A percentile compares a stretch with the other conserved stretches of the same genome.
These are phyloP conservation scores for Cephus spinipes DNA, from an alignment of 2,888 invertebrate species.

Conservation along the genomic window DNA sequence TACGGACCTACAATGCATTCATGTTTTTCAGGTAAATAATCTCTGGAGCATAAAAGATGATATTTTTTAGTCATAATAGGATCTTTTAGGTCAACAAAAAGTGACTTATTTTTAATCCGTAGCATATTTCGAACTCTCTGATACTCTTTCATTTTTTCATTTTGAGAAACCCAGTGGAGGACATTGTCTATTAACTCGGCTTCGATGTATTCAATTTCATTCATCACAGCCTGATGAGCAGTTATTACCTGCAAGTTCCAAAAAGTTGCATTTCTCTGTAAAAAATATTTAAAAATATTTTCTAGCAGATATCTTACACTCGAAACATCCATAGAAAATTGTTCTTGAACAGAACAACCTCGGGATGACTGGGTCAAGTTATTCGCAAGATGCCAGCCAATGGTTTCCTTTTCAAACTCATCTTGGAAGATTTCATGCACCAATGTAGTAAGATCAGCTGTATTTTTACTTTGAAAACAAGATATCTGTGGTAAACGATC, in stretches of 20 bases:
- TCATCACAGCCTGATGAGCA: slow-evolving; percentile 28
- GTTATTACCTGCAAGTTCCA: slow-evolving; percentile 30
- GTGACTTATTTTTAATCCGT: slow-evolving; percentile 43
- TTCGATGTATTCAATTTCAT: slow-evolving; percentile 44
- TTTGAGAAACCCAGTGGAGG: slow-evolving; percentile 30
- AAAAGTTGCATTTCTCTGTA: neutral
- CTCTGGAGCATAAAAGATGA: slow-evolving; percentile 49
- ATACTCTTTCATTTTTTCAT: neutral
- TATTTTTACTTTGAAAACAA: slow-evolving; percentile 33
- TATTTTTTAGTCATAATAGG: slow-evolving; percentile 38
- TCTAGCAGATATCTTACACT: neutral
- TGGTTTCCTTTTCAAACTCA: slow-evolving; percentile 37
- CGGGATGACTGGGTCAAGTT: neutral
- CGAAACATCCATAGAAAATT: neutral
- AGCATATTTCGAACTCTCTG: slow-evolving; percentile 39
- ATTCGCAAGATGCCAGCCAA: slow-evolving; percentile 32
- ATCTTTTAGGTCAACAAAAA: slow-evolving; percentile 7
- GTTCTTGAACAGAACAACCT: neutral
- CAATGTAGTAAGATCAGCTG: slow-evolving; percentile 49
- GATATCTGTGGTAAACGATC: slow-evolving; percentile 53
- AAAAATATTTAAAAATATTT: neutral
- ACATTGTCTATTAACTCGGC: slow-evolving; percentile 47
- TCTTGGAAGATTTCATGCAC: slow-evolving; percentile 57
- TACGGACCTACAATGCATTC: slow-evolving; percentile 51
- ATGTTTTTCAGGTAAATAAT: slow-evolving; percentile 50